phyloP scores from a whole-genome alignment of 2,888 invertebrate species.

The Papilio protenor region DNA sequence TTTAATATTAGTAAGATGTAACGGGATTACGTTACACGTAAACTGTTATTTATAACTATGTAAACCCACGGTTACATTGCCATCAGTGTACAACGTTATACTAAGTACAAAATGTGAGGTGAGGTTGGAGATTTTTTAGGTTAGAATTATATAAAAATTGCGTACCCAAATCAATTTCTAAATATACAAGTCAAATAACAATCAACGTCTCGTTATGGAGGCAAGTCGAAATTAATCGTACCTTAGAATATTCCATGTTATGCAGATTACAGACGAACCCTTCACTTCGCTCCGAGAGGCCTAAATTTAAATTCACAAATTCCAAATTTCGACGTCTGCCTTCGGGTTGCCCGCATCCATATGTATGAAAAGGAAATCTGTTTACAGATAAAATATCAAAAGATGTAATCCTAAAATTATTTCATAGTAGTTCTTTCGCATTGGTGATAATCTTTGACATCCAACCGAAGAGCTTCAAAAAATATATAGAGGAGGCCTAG shows the following conservation, averaged over 20 bases:
- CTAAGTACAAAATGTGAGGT: background rate
- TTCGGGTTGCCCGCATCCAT: constrained; percentile 37
- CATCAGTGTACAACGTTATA: background rate
- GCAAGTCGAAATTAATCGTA: constrained; percentile 33
- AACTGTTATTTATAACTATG: background rate
- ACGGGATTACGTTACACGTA: background rate
- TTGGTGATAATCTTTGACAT: background rate
- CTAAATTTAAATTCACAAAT: constrained; percentile 40
- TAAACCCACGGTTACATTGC: no score
- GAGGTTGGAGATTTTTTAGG: background rate
- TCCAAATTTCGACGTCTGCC: constrained; percentile 38
- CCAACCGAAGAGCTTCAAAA: no score
- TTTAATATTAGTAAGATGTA: no score
- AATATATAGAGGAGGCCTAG: no score
- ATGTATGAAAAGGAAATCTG: constrained; percentile 42
- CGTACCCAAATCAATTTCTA: background rate
- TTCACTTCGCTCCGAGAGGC: constrained; percentile 32
- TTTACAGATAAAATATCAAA: constrained; percentile 36
- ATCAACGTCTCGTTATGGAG: constrained; percentile 34
- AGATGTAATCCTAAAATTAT: constrained; percentile 14
- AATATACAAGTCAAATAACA: constrained; percentile 21
- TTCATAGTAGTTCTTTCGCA: background rate
- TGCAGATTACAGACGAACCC: constrained; percentile 37
- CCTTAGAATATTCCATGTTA: constrained; percentile 41
- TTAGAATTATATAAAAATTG: background rate